Evolutionary conservation across 2,113 vertebrate species (phyloP), one percentile per base, ranked within the genome.

Genomic region (Cinclus cinclus): DNA sequence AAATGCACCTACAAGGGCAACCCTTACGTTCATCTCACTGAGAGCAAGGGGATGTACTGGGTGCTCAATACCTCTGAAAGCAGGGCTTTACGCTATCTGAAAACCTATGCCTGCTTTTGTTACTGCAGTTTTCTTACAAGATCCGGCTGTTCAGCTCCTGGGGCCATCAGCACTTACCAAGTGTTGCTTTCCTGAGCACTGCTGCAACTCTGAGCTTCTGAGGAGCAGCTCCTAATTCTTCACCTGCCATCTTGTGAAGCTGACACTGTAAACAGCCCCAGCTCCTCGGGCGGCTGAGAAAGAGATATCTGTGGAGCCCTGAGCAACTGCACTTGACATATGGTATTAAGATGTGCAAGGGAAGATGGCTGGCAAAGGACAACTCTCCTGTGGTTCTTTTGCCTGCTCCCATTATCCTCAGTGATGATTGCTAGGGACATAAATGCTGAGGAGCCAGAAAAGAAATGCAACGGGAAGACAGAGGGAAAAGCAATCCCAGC

Each of bases 311-410:
- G 80, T 44, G 50, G 65, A 94, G 89, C 83, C 33, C 87, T 73
- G 83, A 94, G 95, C 92, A 94, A 97, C 92, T 75, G 92, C 58
- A 94, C 87, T 95, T 96, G 96, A 97, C 95, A 94, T 89, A 94
- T 60, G 77, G 96, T 91, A 95, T 96, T 95, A 97, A 97, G 91
- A 94, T 27, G 89, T 96, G 94, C 89, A 91, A 59, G 87, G 53
- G 80, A 94, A 95, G 56, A 82, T 82, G 95, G 95, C 86, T 96
- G 91, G 95, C 92, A 95, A 73, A 87, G 73, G 41, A 89, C 0
- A 3, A 92, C 91, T 89, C 95, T 96, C 95, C 91, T 84, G 95
- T 77, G 86, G 95, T 94, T 92, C 94, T 87, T 95, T 94, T 93
- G 91, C 96, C 89, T 84, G 87, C 81, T 97, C 92, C 91, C 83